Evolutionary conservation across 2,113 vertebrate genomes (phyloP).

Genomic region (Chaetops frenatus): DNA sequence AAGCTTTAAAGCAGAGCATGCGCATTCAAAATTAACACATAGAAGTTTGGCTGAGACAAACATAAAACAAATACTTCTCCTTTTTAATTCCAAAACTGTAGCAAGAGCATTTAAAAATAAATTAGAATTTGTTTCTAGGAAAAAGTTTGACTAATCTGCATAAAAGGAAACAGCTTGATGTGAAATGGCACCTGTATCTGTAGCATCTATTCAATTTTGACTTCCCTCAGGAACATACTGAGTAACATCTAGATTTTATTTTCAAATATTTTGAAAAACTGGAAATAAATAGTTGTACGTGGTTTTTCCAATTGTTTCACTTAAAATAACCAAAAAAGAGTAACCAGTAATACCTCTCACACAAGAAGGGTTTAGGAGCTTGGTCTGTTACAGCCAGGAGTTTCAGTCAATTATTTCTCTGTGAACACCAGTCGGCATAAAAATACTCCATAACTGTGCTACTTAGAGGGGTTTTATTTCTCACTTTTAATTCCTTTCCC

Average conservation of each 20-base stretch:
- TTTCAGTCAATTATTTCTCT: not conserved
- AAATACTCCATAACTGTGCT: not conserved
- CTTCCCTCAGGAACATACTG: not conserved
- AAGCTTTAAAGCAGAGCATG: not conserved
- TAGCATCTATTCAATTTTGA: not conserved
- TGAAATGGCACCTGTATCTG: not conserved
- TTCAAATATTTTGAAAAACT: not conserved
- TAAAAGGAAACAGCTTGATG: not conserved
- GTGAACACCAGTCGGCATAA: not conserved
- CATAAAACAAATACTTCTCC: rapidly evolving
- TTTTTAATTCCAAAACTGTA: not conserved
- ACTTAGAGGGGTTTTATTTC: not conserved
- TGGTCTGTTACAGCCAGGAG: not conserved
- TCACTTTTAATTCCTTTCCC: not conserved
- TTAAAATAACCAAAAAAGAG: not conserved
- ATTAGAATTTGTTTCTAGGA: not conserved
- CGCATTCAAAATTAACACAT: not conserved
- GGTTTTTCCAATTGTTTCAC: not conserved
- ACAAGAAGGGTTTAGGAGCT: not conserved
- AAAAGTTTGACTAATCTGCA: not conserved
- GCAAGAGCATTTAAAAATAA: not conserved
- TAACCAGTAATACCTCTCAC: not conserved
- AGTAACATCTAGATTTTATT: not conserved
- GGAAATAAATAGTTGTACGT: not conserved
- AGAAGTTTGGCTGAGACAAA: not conserved